Conservation (phyloP, 2,888 invertebrate genomes). For the Beris chalybata region DNA sequence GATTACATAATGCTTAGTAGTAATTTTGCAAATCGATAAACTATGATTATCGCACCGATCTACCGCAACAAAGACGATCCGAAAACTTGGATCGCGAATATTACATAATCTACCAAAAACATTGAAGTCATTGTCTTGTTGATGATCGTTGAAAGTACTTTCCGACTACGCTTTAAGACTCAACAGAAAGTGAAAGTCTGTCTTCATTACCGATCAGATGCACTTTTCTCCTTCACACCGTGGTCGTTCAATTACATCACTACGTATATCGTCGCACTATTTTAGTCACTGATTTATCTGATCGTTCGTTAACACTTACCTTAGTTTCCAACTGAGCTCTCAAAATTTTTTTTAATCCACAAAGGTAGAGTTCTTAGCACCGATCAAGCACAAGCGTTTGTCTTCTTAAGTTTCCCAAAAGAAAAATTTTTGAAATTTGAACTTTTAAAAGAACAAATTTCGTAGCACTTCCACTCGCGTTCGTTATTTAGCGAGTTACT, state of each 20-base stretch:
- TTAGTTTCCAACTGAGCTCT: slow-evolving; percentile 22
- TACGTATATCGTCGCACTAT: background rate
- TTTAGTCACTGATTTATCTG: too few relatives aligned
- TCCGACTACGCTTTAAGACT: too few relatives aligned
- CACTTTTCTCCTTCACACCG: slow-evolving; percentile 11
- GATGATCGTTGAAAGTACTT: too few relatives aligned
- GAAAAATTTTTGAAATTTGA: slow-evolving; percentile 11
- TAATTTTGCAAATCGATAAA: too few relatives aligned
- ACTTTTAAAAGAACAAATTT: background rate
- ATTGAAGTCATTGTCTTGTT: too few relatives aligned
- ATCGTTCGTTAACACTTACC: slow-evolving; percentile 13
- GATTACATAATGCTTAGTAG: too few relatives aligned
- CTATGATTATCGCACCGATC: too few relatives aligned
- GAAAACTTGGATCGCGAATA: too few relatives aligned
- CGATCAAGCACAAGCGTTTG: slow-evolving; percentile 16
- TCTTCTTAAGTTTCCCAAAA: slow-evolving; percentile 6
- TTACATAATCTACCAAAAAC: too few relatives aligned
- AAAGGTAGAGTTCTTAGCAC: slow-evolving; percentile 26
- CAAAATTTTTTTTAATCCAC: slow-evolving; percentile 18
- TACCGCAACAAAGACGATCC: too few relatives aligned
- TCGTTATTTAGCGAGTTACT: slow-evolving; percentile 31
- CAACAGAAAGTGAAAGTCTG: slow-evolving; percentile 16
- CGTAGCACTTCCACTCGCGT: slow-evolving; percentile 24
- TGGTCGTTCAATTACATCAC: slow-evolving; percentile 13
- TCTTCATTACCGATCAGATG: slow-evolving; percentile 10